A percentile compares a stretch with the other conserved stretches of the same genome.
These are phyloP conservation scores for Baryphthengus martii DNA, from an alignment of 2,113 vertebrate genomes.

Conservation along the genomic window DNA sequence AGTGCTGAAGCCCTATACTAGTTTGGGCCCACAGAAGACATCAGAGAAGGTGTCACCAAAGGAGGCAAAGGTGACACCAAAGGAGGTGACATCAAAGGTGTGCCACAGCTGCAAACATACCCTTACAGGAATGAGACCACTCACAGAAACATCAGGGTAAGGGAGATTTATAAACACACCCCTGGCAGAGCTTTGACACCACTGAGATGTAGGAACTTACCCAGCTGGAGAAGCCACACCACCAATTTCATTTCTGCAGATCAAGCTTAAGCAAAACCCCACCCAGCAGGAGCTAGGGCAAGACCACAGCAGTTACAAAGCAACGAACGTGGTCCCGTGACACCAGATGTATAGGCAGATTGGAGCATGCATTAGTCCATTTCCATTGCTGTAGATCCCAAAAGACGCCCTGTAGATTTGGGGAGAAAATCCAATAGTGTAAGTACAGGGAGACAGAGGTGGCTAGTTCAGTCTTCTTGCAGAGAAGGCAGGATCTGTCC, in stretches of 20 bases:
- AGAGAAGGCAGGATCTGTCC: background rate
- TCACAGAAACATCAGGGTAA: background rate
- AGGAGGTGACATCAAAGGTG: too few species aligned
- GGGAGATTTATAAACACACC: background rate
- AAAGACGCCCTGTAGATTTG: background rate
- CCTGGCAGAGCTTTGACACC: background rate
- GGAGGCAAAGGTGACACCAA: too few species aligned
- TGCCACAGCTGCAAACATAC: background rate
- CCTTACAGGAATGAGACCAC: background rate
- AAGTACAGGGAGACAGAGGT: background rate
- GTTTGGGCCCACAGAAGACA: background rate
- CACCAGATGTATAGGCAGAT: background rate
- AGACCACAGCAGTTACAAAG: background rate
- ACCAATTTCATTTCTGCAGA: background rate
- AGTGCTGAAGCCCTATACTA: background rate
- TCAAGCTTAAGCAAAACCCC: background rate
- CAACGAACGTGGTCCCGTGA: background rate
- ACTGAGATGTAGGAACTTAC: background rate
- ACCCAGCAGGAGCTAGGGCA: background rate
- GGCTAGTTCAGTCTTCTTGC: background rate
- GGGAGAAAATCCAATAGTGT: rapidly evolving
- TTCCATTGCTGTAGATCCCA: background rate
- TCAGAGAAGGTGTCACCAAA: background rate
- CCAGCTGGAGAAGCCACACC: background rate
- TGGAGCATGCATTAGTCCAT: background rate